Evolutionary conservation across 2,888 invertebrate species (phyloP), one percentile per base, ranked within the genome.

Genomic region (Therioaphis trifolii): DNA sequence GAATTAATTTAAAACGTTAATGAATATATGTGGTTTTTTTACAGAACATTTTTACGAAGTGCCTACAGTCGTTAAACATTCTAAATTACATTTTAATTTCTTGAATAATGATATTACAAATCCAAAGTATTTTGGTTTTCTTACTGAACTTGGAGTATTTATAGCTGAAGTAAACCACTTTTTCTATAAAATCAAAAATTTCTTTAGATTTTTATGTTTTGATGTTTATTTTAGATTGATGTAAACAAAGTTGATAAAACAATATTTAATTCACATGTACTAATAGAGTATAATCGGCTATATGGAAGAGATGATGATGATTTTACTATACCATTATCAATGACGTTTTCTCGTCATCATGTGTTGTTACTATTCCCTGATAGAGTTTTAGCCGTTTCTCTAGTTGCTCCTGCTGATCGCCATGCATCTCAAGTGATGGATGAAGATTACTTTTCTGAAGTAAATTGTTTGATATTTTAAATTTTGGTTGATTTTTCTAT

Each of bases 271-370:
- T 88, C 90, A 3, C 85, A 85, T 77, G 35, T 21, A 55, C 40
- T 80, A 24, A 79, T 85, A 9, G 72, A 85, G 24, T 84, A 84
- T 68, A 63, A 52, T 46, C 63, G 77, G 14, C 21, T 2, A 89
- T 90, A 71, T 89, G 88, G 85, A 90, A 90, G 85, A 90, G 90
- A 1, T 84, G 72, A 82, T 52, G 80, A 82, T 72, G 72, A 82
- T 63, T 82, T 82, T 35, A 91, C 0, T 94, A 96, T 61, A 55
- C 77, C 85, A 0, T 89, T 94, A 58, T 92, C 94, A 0, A 93
- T 97, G 87, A 93, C 95, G 2, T 89, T 97, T 77, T 97, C 97
- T 0, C 94, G 97, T 89, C 98, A 96, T 89, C 98, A 98, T 89
- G 93, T 94, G 0, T 89, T 98, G 2, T 90, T 97, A 15, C 92